Base-by-base conservation (phyloP, 2,888 invertebrate species). In the Pheosia gnoma region DNA sequence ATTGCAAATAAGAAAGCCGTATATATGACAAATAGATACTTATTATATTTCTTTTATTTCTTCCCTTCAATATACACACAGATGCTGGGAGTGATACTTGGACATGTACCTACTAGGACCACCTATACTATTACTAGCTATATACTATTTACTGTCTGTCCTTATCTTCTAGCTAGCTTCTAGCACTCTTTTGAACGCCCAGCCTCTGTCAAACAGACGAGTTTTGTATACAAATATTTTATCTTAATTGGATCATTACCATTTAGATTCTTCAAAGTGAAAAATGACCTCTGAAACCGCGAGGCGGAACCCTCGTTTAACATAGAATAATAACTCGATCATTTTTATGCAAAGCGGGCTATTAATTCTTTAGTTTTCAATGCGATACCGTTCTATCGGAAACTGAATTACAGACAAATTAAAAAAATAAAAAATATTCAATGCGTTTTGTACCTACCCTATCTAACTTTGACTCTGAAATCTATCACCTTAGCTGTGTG, bases 241-340 rank as follows among this genome's bases (percentile, higher is more conserved):
- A 49, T 58, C 58, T 58, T 58, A 58, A 58, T 51, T 58, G 49
- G 49, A 58, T 37, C 25, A 51, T 58, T 58, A 51, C 51, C 52
- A 58, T 58, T 58, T 58, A 51, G 38, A 58, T 58, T 58, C 51
- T 38, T 58, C 36, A 55, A 59, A 65, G 62, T 74, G 71, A 74
- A 69, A 66, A 68, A 70, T 68, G 49, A 63, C 60, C 43, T 57
- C 39, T 58, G 66, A 59, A 61, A 63, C 47, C 67, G 37, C 65
- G 57, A 57, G 58, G 55, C 59, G 52, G 63, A 66, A 68, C 62
- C 58, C 43, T 52, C 71, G 64, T 63, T 80, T 79, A 72, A 68
- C 79, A 81, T 79, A 79, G 38, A 79, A 78, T 77, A 84, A 84
- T 72, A 77, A 61, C 58, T 56, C 47, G 9, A 54, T 66, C 70